Conservation (phyloP, 2,888 invertebrate species). For the Drosophila mimica region DNA sequence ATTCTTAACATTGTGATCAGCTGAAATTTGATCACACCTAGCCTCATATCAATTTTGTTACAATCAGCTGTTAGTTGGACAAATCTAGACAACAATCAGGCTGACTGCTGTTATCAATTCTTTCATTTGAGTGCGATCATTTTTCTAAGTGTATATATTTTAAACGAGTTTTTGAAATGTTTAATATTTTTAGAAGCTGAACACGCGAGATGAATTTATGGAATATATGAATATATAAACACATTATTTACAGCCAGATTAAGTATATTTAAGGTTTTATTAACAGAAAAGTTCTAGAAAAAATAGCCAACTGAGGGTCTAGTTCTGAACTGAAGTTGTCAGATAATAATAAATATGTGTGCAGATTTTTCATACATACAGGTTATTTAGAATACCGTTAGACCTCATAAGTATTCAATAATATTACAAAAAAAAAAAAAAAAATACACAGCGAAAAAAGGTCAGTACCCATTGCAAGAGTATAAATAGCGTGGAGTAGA, state of each 20-base stretch:
- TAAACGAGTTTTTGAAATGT: neutral
- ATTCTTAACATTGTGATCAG: neutral
- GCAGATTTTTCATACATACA: neutral
- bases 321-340: neutral
- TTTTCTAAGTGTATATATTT: neutral
- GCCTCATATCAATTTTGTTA: neutral
- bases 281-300: neutral
- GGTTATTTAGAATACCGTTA: no score
- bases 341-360: neutral
- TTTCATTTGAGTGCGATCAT: neutral
- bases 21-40: neutral
- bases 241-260: neutral
- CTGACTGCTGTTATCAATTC: neutral
- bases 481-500: slow-evolving; percentile 13
- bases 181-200: no score
- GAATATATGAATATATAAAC: neutral
- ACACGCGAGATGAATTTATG: neutral
- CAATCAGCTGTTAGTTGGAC: neutral
- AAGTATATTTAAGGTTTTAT: neutral
- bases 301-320: neutral
- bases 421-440: no score
- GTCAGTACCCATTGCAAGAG: neutral
- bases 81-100: neutral
- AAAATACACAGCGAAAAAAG: neutral
- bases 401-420: no score